These are phyloP conservation scores for Hapalemur alaotrensis DNA, from an alignment of 2,797 vertebrate species.

Conservation along the genomic window DNA sequence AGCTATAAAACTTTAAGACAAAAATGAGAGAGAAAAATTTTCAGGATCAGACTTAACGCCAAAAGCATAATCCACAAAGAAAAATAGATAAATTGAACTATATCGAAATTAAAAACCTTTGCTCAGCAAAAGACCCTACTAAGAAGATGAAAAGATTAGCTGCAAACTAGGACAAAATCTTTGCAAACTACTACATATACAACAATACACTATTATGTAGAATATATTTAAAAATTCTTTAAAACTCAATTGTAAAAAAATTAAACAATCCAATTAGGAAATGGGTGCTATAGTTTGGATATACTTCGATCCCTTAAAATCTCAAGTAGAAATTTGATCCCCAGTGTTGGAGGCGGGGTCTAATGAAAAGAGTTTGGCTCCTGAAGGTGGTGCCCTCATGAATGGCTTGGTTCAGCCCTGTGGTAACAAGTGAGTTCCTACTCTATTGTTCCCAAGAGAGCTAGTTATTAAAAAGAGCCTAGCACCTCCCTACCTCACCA, in stretches of 20 bases:
- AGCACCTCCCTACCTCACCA: not conserved
- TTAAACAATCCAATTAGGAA: conserved; percentile 8
- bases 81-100: conserved; percentile 11
- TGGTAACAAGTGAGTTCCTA: not conserved
- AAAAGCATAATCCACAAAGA: not conserved
- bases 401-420: not conserved
- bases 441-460: not conserved
- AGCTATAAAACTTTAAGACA: conserved; percentile 22
- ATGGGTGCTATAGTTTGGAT: not conserved
- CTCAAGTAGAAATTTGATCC: not conserved
- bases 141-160: not conserved
- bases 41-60: not conserved
- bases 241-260: not conserved
- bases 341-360: not conserved
- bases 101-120: conserved; percentile 27
- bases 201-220: not conserved
- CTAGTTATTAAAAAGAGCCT: not conserved
- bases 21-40: not conserved
- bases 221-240: not conserved
- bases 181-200: not conserved
- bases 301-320: not conserved
- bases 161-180: not conserved
- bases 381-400: not conserved
- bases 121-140: not conserved
- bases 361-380: not conserved